These are phyloP conservation scores for Mycteria americana DNA, from an alignment of 2,797 vertebrate species.

Conservation along the genomic window DNA sequence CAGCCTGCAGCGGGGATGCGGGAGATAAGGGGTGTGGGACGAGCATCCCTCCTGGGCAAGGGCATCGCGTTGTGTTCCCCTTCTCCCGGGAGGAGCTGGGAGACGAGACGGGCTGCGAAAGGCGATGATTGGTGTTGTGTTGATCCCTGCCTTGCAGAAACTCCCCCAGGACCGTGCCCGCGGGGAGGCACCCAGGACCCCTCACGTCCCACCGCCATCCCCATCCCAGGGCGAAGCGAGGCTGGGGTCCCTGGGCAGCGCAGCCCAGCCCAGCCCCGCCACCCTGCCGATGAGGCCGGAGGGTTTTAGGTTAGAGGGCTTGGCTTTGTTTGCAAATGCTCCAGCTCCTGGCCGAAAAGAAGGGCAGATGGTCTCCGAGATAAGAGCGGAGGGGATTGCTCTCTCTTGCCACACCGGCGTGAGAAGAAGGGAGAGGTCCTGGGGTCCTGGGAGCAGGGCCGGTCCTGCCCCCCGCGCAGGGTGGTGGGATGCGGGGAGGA, in stretches of 20 bases:
- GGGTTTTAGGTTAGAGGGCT: background rate
- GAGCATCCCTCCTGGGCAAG: background rate
- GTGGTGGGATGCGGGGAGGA: background rate
- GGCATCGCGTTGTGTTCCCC: rapidly evolving
- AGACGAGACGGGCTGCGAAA: background rate
- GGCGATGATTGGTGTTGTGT: background rate
- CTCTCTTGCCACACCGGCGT: background rate
- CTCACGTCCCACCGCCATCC: rapidly evolving
- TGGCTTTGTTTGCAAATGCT: background rate
- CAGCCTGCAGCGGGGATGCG: rapidly evolving
- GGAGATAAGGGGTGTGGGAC: background rate
- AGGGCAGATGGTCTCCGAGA: background rate
- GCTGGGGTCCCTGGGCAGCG: background rate
- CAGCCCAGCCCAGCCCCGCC: background rate
- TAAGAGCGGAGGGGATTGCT: rapidly evolving
- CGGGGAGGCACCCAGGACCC: rapidly evolving
- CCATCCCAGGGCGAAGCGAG: rapidly evolving
- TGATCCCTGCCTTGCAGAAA: background rate
- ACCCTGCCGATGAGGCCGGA: background rate
- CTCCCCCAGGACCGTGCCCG: rapidly evolving
- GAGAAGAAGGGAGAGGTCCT: background rate
- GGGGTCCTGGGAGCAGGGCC: background rate
- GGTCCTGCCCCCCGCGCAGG: background rate
- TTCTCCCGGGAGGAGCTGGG: background rate
- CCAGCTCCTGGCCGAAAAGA: background rate